Evolutionary conservation across 37 sponge, comb jelly and placozoan species (phyloP).

Genomic region (Bolinopsis microptera): DNA sequence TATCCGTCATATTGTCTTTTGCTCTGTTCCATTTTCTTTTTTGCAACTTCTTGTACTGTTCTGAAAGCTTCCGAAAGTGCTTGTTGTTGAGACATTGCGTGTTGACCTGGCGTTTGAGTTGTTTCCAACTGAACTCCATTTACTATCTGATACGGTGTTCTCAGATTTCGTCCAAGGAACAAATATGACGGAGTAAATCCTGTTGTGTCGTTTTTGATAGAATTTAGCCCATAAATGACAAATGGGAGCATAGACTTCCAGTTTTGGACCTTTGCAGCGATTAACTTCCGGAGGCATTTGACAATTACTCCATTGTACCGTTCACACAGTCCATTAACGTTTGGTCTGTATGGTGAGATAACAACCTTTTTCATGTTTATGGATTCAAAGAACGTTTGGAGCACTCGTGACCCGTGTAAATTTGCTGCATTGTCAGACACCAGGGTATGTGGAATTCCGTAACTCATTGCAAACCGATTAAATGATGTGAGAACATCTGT

Average conservation of each 20-base stretch:
- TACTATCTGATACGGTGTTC: background rate
- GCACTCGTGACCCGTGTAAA: background rate
- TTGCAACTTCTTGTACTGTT: background rate
- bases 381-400: background rate
- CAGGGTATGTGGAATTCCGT: background rate
- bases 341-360: background rate
- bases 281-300: background rate
- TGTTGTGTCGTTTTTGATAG: background rate
- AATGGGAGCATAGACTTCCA: background rate
- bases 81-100: background rate
- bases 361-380: background rate
- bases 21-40: background rate
- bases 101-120: background rate
- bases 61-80: background rate
- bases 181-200: background rate
- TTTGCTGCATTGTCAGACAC: background rate
- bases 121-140: background rate
- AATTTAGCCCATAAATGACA: background rate
- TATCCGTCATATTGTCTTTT: background rate
- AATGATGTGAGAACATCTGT: background rate
- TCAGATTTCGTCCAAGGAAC: background rate
- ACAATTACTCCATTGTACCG: background rate
- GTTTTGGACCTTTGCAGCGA: background rate
- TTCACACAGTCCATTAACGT: background rate
- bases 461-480: background rate